Base-by-base conservation (phyloP, 2,113 vertebrate species). In the Prolemur simus region DNA sequence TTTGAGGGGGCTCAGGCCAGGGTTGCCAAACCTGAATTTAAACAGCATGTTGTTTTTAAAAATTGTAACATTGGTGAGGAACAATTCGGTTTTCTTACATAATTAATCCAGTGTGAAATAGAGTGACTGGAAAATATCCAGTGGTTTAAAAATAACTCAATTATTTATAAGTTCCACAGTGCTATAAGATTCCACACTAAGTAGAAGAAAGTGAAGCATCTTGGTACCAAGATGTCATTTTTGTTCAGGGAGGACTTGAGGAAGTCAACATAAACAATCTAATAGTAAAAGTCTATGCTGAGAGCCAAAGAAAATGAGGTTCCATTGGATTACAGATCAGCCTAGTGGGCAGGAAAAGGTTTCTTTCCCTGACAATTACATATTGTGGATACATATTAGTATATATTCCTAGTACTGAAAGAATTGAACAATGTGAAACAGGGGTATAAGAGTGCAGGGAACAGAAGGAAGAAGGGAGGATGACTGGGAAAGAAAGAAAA, bases 31-130 rank as follows among this genome's bases (percentile, higher is more conserved):
- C 98, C 97, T 98, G 98, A 99, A 99, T 99, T 98, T 99, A 98
- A 99, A 99, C 98, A 99, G 98, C 98, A 98, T 99, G 99, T 99
- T 98, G 98, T 99, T 98, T 99, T 98, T 98, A 98, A 99, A 98
- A 98, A 97, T 99, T 99, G 97, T 98, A 99, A 99, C 98, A 98
- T 98, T 99, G 98, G 98, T 98, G 98, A 99, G 98, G 98, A 98
- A 98, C 98, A 99, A 99, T 98, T 99, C 97, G 95, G 98, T 99
- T 98, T 99, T 99, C 98, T 99, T 98, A 98, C 98, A 98, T 99
- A 99, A 99, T 99, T 99, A 99, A 99, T 99, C 98, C 98, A 98
- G 98, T 98, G 98, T 98, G 99, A 99, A 98, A 98, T 97, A 98
- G 97, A 98, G 97, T 96, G 98, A 98, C 98, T 99, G 98, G 99